Percentiles rank a stretch among this genome's conserved stretches.
phyloP scores from a whole-genome alignment of 2,797 vertebrate species.

The Myripristis murdjan region DNA sequence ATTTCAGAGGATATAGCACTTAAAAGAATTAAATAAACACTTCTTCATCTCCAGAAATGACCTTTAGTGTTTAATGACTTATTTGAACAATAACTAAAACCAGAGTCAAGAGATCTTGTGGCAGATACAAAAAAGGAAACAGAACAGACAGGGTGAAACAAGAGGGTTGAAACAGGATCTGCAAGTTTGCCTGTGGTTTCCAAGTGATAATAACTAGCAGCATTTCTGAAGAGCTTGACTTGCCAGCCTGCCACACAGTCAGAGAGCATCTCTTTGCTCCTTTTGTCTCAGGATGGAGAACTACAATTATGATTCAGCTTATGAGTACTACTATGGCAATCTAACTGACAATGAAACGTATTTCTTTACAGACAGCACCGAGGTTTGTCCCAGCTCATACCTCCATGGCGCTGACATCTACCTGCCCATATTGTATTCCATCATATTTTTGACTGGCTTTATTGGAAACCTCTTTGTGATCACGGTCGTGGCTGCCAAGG shows the following conservation, averaged over 20 bases:
- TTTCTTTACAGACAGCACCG: rapidly evolving
- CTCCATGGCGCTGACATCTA: constrained; percentile 53
- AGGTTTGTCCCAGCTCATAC: constrained; percentile 12
- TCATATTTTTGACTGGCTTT: constrained; percentile 88
- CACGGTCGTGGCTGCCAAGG: constrained; percentile 75
- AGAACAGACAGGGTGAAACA: not conserved
- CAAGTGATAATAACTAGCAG: constrained; percentile 2
- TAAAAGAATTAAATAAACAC: too few relatives aligned
- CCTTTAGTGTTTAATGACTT: too few relatives aligned
- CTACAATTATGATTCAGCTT: not conserved
- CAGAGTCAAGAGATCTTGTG: not conserved
- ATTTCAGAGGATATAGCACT: too few relatives aligned
- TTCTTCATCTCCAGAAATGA: too few relatives aligned
- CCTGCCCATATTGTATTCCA: constrained; percentile 85
- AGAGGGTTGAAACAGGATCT: constrained; percentile 23
- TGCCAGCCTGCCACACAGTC: constrained; percentile 5
- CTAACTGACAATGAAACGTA: rapidly evolving
- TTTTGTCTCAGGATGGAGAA: constrained; percentile 47
- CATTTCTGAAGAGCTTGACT: constrained; percentile 17
- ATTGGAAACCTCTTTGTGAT: constrained; percentile 90
- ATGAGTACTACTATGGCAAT: not conserved
- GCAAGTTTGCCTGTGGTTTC: constrained; percentile 62
- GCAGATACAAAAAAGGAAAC: not conserved
- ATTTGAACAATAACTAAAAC: not conserved
- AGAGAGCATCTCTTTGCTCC: constrained; percentile 34